Evolutionary conservation across 1,140 invertebrate species (phyloP).

Genomic region (Andricus grossulariae): DNA sequence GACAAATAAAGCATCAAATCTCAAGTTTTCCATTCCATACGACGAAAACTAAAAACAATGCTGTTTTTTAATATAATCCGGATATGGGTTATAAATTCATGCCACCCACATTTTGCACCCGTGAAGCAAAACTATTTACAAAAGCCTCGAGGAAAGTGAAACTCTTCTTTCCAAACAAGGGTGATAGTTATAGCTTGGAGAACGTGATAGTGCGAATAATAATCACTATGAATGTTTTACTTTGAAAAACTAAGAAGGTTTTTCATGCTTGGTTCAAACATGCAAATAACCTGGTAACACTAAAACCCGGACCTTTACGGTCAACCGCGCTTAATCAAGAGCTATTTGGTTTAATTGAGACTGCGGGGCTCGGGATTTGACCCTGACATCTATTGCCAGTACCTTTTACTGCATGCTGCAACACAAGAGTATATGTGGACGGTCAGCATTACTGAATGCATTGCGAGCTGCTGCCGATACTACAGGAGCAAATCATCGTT

Average conservation of each 20-base stretch:
- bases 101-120: background rate
- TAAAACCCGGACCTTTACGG: conserved; percentile 51
- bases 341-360: conserved; percentile 70
- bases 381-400: conserved; percentile 71
- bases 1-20: too few relatives aligned
- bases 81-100: conserved; percentile 40
- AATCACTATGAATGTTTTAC: conserved; percentile 27
- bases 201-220: conserved; percentile 21
- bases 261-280: background rate
- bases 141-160: conserved; percentile 14
- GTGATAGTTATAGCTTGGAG: conserved; percentile 19
- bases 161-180: conserved; percentile 5
- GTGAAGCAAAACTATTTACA: too few relatives aligned
- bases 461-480: background rate
- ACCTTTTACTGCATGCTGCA: conserved; percentile 52
- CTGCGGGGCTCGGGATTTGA: conserved; percentile 59
- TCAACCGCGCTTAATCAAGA: conserved; percentile 64
- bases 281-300: conserved; percentile 21
- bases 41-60: too few relatives aligned
- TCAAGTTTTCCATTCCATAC: too few relatives aligned
- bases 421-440: conserved; percentile 20
- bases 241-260: background rate
- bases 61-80: conserved; percentile 25
- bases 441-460: conserved; percentile 37
- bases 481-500: conserved; percentile 21